Conservation (phyloP, 1,140 invertebrate genomes). For the Hycleus phaleratus region DNA sequence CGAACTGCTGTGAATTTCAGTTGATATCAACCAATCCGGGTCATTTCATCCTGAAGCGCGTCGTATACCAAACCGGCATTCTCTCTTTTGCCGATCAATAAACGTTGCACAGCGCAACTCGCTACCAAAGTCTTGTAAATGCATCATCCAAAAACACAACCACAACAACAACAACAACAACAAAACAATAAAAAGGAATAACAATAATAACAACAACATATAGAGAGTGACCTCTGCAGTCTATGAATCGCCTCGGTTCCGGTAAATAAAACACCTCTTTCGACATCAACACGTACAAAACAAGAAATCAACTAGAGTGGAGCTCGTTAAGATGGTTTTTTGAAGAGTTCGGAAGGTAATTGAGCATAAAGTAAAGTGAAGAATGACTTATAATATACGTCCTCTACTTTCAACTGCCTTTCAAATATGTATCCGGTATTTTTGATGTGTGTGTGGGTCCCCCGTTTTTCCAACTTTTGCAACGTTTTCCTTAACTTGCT, state of each 20-base stretch:
- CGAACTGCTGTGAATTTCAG: constrained; percentile 31
- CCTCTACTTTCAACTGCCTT: not conserved
- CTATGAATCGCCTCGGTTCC: no score
- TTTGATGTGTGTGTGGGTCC: no score
- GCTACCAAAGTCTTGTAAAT: constrained; percentile 8
- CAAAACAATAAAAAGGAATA: no score
- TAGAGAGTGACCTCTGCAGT: no score
- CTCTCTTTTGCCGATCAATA: constrained; percentile 19
- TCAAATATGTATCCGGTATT: no score
- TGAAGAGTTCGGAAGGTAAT: constrained; percentile 11
- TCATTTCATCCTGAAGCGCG: constrained; percentile 29
- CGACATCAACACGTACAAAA: no score
- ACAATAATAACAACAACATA: no score
- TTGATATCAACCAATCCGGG: constrained; percentile 34
- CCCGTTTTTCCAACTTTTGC: constrained; percentile 5
- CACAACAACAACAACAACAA: no score
- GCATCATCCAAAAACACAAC: constrained; percentile 10
- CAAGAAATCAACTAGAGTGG: not conserved
- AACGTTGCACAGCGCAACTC: constrained; percentile 22
- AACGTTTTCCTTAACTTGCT: constrained; percentile 1
- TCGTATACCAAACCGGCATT: not conserved
- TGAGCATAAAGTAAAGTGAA: constrained; percentile 21
- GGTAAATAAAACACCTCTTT: no score
- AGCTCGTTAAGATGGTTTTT: constrained; percentile 4
- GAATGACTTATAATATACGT: constrained; percentile 14